A percentile compares a stretch with the other conserved stretches of the same genome.
Conservation (phyloP, 2,888 invertebrate genomes). For the Limenitis camilla region DNA sequence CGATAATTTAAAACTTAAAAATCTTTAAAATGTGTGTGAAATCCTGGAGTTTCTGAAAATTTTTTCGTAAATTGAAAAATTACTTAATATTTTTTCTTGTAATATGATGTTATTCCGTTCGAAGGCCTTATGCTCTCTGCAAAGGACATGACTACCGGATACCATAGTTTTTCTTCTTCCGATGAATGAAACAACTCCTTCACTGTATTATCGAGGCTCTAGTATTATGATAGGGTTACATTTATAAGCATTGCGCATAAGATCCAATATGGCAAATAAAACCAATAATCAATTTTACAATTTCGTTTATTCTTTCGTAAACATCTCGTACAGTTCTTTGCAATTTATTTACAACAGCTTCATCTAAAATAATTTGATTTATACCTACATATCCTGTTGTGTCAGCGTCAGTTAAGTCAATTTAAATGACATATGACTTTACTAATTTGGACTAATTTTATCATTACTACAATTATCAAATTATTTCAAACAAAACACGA, state of each 20-base stretch:
- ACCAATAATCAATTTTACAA: constrained; percentile 30
- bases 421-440: no score
- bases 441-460: not conserved
- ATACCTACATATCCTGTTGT: not conserved
- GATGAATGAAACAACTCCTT: not conserved
- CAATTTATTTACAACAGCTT: constrained; percentile 32
- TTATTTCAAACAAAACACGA: constrained; percentile 24
- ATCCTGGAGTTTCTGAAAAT: no score
- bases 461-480: constrained; percentile 5
- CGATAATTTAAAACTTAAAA: no score
- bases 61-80: no score
- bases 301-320: constrained; percentile 28
- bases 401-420: no score
- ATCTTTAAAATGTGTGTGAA: no score
- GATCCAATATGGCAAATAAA: constrained; percentile 32
- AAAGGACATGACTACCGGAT: no score
- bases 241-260: constrained; percentile 26
- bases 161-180: not conserved
- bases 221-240: constrained; percentile 8
- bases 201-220: constrained; percentile 13
- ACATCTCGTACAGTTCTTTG: constrained; percentile 27
- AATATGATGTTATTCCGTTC: no score
- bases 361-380: constrained; percentile 25
- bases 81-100: no score
- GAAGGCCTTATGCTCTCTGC: no score